Evolutionary conservation across 1,140 invertebrate genomes (phyloP).

Genomic region (Drosophila punjabiensis): DNA sequence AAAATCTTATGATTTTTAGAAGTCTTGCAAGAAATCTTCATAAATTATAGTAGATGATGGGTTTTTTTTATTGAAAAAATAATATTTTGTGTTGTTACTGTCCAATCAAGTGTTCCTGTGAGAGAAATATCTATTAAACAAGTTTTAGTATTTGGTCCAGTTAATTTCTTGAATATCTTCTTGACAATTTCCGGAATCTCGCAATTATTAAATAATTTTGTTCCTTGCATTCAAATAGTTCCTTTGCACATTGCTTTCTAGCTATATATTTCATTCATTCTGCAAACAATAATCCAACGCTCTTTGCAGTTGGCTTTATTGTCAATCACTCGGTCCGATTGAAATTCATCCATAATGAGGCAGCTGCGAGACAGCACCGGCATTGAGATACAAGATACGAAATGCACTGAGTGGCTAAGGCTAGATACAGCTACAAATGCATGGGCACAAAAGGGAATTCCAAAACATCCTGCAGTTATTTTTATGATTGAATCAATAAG

Average conservation of each 20-base stretch:
- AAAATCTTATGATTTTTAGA: not conserved
- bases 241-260: not conserved
- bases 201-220: not conserved
- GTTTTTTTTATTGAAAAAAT: too few relatives aligned
- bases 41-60: not conserved
- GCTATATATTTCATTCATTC: conserved; percentile 11
- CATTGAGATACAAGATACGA: conserved; percentile 57
- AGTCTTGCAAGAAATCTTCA: not conserved
- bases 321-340: conserved; percentile 49
- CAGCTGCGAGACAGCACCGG: conserved; percentile 50
- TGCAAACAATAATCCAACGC: not conserved
- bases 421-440: conserved; percentile 1
- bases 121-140: not conserved
- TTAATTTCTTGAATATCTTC: not conserved
- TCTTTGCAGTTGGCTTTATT: conserved; percentile 24
- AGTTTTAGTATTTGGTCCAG: not conserved
- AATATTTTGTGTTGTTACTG: not conserved
- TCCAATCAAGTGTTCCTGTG: not conserved
- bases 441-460: conserved; percentile 7
- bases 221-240: not conserved
- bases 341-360: conserved; percentile 62
- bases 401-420: conserved; percentile 24
- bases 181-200: not conserved
- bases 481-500: conserved; percentile 76
- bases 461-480: conserved; percentile 68